Percentiles rank a stretch among this genome's conserved stretches.
Conservation (phyloP, 1,140 invertebrate species). For the Megalonaias nervosa region DNA sequence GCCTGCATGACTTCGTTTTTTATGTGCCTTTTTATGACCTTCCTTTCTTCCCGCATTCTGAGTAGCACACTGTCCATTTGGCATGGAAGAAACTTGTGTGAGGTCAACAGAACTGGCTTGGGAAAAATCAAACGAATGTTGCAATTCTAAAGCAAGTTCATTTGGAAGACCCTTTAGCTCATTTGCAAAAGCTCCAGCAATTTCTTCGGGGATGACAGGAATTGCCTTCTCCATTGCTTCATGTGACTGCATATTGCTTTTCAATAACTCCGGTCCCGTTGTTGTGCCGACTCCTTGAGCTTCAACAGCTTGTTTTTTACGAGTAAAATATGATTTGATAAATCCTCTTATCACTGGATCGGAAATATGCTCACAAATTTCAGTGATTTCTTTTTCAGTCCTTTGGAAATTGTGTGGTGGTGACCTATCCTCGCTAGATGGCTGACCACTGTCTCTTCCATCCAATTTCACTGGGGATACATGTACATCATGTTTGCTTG, state of each 20-base stretch:
- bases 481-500: too few relatives aligned
- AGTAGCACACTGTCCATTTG: conserved; percentile 1
- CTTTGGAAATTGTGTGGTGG: conserved; percentile 19
- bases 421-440: conserved; percentile 29
- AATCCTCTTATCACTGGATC: conserved; percentile 36
- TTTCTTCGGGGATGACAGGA: not conserved
- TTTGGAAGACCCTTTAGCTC: conserved; percentile 7
- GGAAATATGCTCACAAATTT: conserved; percentile 36
- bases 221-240: not conserved
- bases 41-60: conserved; percentile 8
- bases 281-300: not conserved
- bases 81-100: not conserved
- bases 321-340: conserved; percentile 35
- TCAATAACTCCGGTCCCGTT: not conserved
- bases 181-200: not conserved
- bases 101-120: conserved; percentile 23
- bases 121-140: conserved; percentile 29
- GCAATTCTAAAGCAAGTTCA: conserved; percentile 27
- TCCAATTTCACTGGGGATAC: conserved; percentile 34
- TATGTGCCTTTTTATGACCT: conserved; percentile 9
- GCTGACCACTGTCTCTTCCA: conserved; percentile 30
- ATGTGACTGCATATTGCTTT: not conserved
- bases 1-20: conserved; percentile 29
- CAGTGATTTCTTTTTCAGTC: conserved; percentile 35
- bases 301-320: conserved; percentile 6